Evolutionary conservation across 2,113 vertebrate species (phyloP).

Genomic region (Electrona antarctica): DNA sequence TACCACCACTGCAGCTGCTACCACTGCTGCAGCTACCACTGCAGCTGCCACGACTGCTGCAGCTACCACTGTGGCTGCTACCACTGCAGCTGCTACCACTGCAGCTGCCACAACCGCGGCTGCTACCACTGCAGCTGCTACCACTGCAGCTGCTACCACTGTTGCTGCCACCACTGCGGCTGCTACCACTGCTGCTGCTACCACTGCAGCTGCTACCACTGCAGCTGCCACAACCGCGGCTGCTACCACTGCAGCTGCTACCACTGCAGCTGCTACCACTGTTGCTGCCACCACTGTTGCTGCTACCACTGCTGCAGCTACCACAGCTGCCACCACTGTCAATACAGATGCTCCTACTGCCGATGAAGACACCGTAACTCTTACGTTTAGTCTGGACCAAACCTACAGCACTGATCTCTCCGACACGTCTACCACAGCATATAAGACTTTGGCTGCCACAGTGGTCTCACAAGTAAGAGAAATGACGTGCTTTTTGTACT

Average conservation of each 20-base stretch:
- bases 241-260: neutral
- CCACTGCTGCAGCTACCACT: too few relatives aligned
- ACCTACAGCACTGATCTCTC: neutral
- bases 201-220: too few relatives aligned
- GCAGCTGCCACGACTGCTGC: neutral
- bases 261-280: neutral
- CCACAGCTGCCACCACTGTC: neutral
- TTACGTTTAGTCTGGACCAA: constrained; percentile 39
- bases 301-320: neutral
- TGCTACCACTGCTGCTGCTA: neutral
- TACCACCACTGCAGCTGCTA: too few relatives aligned
- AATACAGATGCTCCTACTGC: constrained; percentile 4
- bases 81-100: too few relatives aligned
- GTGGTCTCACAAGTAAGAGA: constrained; percentile 15
- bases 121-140: neutral
- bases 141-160: neutral
- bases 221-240: neutral
- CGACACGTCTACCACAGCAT: neutral
- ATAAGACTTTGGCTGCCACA: constrained; percentile 3
- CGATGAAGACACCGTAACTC: constrained; percentile 32
- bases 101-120: too few relatives aligned
- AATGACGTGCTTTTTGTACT: too few relatives aligned
- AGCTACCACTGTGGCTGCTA: neutral
- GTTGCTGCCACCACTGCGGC: neutral
- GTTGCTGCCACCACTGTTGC: neutral